Conservation (phyloP, 2,888 invertebrate genomes). For the Galerucella calmariensis region DNA sequence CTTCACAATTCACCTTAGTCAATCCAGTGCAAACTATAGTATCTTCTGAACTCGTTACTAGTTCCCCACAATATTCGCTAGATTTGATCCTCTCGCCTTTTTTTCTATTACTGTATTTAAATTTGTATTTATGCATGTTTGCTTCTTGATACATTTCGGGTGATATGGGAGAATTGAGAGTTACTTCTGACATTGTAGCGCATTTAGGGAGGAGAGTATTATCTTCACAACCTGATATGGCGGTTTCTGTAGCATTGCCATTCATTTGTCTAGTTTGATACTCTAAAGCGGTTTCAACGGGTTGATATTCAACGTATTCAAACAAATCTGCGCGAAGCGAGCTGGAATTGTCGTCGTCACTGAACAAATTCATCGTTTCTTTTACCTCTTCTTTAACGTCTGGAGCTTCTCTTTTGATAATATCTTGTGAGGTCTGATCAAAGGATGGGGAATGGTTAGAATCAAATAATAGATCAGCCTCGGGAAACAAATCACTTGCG, state of each 20-base stretch:
- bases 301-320: constrained; percentile 62
- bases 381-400: constrained; percentile 56
- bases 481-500: constrained; percentile 82
- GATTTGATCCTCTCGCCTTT: constrained; percentile 56
- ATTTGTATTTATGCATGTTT: constrained; percentile 62
- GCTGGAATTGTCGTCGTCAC: constrained; percentile 59
- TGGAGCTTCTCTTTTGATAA: constrained; percentile 44
- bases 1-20: constrained; percentile 48
- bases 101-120: constrained; percentile 63
- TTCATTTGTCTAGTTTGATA: constrained; percentile 58
- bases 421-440: constrained; percentile 69
- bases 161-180: constrained; percentile 63
- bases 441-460: constrained; percentile 77
- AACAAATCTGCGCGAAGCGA: constrained; percentile 61
- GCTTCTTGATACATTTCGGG: constrained; percentile 58
- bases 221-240: constrained; percentile 59
- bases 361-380: constrained; percentile 60
- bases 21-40: constrained; percentile 59
- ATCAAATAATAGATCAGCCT: constrained; percentile 79
- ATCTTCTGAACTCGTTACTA: constrained; percentile 62
- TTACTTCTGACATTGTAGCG: constrained; percentile 63
- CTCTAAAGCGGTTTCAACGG: constrained; percentile 56
- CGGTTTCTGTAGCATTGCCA: constrained; percentile 56
- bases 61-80: constrained; percentile 44
- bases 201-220: constrained; percentile 62